Evolutionary conservation across 2,888 invertebrate species (phyloP), one percentile per base, ranked within the genome.

Genomic region (Eupithecia insigniata): DNA sequence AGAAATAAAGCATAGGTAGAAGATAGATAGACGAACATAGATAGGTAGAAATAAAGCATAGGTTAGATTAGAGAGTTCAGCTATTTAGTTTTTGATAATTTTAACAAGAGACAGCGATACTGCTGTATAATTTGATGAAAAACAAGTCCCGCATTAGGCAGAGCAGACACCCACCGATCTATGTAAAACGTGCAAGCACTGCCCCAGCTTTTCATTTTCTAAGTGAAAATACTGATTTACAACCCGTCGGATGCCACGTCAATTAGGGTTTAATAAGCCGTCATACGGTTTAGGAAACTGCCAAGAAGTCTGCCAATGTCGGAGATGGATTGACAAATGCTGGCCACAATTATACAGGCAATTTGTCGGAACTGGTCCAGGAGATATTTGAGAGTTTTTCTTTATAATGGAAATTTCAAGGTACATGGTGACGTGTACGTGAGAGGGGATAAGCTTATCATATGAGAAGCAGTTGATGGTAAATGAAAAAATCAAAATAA

Each of bases 201-300:
- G 82, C 67, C 61, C 62, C 10, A 78, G 81, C 84, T 84, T 85
- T 84, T 85, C 84, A 82, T 84, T 85, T 86, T 84, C 84, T 81
- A 83, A 84, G 86, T 84, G 86, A 86, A 86, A 86, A 86, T 85
- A 81, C 84, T 81, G 85, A 85, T 86, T 85, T 84, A 84, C 83
- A 82, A 82, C 70, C 81, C 82, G 79, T 78, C 81, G 82, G 81
- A 79, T 81, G 81, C 82, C 80, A 84, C 83, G 86, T 86, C 86
- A 86, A 86, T 86, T 86, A 84, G 81, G 66, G 80, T 78, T 79
- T 78, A 78, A 81, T 78, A 79, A 82, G 80, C 78, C 79, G 84
- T 84, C 84, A 82, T 80, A 81, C 81, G 81, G 82, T 80, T 82
- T 77, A 76, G 74, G 78, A 72, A 76, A 69, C 75, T 71, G 70